Base-by-base conservation (phyloP, 2,797 vertebrate species). In the Gymnothorax reevesii region DNA sequence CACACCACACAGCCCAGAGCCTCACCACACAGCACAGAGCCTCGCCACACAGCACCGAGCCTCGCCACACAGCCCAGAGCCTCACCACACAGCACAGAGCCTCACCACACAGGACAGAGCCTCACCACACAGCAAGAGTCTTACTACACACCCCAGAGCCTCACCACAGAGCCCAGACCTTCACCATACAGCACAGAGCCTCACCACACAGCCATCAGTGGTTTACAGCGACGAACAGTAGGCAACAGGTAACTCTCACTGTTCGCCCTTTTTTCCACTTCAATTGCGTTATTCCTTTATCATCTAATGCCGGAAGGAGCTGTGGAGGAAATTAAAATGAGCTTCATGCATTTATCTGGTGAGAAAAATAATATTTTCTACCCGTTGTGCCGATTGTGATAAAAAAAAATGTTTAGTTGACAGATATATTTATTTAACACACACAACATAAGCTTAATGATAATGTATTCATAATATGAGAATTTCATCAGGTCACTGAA, bases 31-130 rank as follows among this genome's bases (percentile, higher is more conserved):
- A 54, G 86, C 77, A 57, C 88, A 86, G 82, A 80, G 62, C 73
- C 27, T 83, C 75, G 84, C 85, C 54, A 82, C 33, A 42, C 33
- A 42, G 33, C n/a, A n/a, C n/a, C n/a, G n/a, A n/a, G n/a, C n/a
- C n/a, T n/a, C n/a, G n/a, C 87, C 86, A 89, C 75, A 60, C 55
- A 54, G 86, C 77, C 62, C 88, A 86, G 82, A 80, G 62, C 73
- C 27, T 83, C 75, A 85, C 85, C 54, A 82, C 33, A 42, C 33
- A 42, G 33, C n/a, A n/a, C n/a, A n/a, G n/a, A n/a, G n/a, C n/a
- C n/a, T n/a, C n/a, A 85, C 87, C 86, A 89, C 75, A 60, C 55
- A 54, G 86, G 71, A 57, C 88, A 86, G 82, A 80, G 62, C 73
- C 27, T 83, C 75, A 85, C 85, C 54, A 82, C 33, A 42, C 33